phyloP scores from a whole-genome alignment of 2,888 invertebrate species.

The Exocentrus adspersus region DNA sequence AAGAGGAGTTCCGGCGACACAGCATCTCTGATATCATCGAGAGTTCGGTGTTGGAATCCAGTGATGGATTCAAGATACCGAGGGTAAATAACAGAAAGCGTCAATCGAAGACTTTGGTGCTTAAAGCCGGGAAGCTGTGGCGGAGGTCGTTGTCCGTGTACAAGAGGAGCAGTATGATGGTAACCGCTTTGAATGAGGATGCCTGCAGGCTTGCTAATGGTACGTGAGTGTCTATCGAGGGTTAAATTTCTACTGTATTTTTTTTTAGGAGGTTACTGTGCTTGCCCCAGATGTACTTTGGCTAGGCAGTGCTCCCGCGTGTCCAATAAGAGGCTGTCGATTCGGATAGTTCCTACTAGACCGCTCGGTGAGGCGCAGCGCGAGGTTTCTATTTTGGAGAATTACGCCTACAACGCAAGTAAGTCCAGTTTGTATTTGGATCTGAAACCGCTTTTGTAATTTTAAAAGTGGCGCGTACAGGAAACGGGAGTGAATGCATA shows the following conservation, averaged over 20 bases:
- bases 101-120: slow-evolving; percentile 56
- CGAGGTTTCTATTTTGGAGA: slow-evolving; percentile 29
- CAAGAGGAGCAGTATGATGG: slow-evolving; percentile 47
- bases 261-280: slow-evolving; percentile 20
- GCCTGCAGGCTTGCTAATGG: slow-evolving; percentile 5
- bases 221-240: not conserved
- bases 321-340: slow-evolving; percentile 28
- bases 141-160: slow-evolving; percentile 72
- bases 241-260: too few relatives aligned
- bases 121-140: slow-evolving; percentile 77
- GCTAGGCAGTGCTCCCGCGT: not conserved
- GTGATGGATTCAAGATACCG: slow-evolving; percentile 29
- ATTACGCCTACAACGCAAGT: slow-evolving; percentile 35
- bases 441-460: too few relatives aligned
- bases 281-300: slow-evolving; percentile 10
- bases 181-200: slow-evolving; percentile 4
- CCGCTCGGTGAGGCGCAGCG: not conserved
- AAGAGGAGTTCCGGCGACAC: not conserved
- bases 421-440: too few relatives aligned
- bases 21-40: slow-evolving; percentile 30
- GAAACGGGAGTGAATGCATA: too few relatives aligned
- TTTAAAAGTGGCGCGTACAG: too few relatives aligned
- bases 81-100: slow-evolving; percentile 10
- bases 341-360: slow-evolving; percentile 32
- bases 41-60: slow-evolving; percentile 26